These are phyloP conservation scores for Valencia hispanica DNA, from an alignment of 2,797 vertebrate species.

Conservation along the genomic window DNA sequence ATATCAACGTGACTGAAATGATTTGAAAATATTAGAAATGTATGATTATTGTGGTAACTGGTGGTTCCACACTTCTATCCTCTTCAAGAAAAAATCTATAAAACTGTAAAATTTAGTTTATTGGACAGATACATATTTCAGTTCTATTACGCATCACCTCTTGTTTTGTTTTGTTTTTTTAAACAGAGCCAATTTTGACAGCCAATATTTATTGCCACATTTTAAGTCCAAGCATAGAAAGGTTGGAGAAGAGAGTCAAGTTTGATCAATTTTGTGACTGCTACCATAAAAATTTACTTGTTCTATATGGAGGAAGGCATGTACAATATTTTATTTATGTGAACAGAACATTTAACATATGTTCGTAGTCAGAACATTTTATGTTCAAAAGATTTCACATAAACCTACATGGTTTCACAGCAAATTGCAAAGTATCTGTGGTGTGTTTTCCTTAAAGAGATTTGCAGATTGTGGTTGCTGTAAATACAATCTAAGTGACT, in stretches of 20 bases:
- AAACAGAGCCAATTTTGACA: not conserved
- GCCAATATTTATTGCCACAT: not conserved
- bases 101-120: not conserved
- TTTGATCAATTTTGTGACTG: not conserved
- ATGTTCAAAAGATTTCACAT: not conserved
- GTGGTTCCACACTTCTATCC: no score
- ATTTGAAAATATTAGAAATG: no score
- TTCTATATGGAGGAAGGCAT: no score
- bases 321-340: no score
- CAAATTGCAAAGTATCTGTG: not conserved
- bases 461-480: not conserved
- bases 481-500: not conserved
- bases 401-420: not conserved
- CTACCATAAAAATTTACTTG: not conserved
- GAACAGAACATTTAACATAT: not conserved
- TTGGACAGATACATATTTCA: not conserved
- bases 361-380: not conserved
- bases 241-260: not conserved
- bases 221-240: not conserved
- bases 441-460: not conserved
- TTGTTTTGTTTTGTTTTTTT: no score
- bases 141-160: not conserved
- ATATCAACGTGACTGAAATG: not conserved
- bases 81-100: no score
- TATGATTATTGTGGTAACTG: no score